phyloP scores from a whole-genome alignment of 2,113 vertebrate genomes.

The Shinisaurus crocodilurus region DNA sequence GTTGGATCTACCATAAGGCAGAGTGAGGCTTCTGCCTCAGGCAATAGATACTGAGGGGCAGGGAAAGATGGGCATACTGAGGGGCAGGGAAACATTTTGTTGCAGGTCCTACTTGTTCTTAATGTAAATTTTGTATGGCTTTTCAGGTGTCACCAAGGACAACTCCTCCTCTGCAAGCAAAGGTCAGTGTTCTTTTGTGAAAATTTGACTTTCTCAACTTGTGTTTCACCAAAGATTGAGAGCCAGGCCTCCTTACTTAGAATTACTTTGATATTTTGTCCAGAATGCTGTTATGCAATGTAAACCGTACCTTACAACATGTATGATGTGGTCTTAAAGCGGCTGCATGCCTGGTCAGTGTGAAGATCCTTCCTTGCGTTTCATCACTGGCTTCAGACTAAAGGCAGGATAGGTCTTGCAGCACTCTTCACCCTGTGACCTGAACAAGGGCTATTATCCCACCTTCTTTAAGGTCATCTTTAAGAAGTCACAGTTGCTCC shows the following conservation, averaged over 20 bases:
- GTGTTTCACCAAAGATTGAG: neutral
- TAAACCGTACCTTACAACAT: neutral
- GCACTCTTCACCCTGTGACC: neutral
- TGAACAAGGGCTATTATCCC: neutral
- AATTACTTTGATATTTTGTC: neutral
- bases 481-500: neutral
- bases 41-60: no score
- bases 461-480: neutral
- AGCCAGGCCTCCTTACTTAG: neutral
- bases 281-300: neutral
- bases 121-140: constrained; percentile 30
- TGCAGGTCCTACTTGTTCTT: neutral
- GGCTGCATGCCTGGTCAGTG: neutral
- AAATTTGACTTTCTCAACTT: neutral
- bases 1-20: no score
- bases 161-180: constrained; percentile 82
- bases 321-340: neutral
- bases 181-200: constrained; percentile 72
- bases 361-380: neutral
- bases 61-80: neutral
- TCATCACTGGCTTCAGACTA: neutral
- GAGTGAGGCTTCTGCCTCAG: no score
- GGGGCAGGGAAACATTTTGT: no score
- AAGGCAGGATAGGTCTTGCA: neutral
- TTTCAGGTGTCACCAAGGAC: constrained; percentile 84